These are phyloP conservation scores for Drosophila hydei DNA, from an alignment of 1,140 invertebrate species.

Conservation along the genomic window DNA sequence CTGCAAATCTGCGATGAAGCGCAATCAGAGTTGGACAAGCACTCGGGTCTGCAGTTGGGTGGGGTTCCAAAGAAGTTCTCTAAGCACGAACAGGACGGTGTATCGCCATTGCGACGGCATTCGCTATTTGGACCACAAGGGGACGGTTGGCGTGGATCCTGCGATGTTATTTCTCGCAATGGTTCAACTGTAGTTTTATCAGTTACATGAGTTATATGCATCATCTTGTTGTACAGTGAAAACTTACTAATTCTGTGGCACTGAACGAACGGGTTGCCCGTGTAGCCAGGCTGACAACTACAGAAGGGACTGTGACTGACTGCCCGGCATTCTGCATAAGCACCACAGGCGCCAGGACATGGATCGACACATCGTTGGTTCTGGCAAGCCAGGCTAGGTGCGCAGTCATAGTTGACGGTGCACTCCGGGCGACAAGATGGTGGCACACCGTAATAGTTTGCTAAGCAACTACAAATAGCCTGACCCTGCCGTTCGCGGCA, in stretches of 20 bases:
- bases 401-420: conserved; percentile 87
- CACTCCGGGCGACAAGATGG: conserved; percentile 88
- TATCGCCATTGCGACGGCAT: conserved; percentile 86
- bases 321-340: conserved; percentile 86
- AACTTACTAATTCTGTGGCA: conserved; percentile 87
- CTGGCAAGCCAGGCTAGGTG: conserved; percentile 87
- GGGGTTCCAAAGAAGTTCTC: conserved; percentile 87
- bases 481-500: conserved; percentile 86
- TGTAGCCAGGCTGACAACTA: conserved; percentile 85
- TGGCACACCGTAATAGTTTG: conserved; percentile 87
- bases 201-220: not conserved
- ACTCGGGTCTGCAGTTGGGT: conserved; percentile 89
- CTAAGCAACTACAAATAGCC: conserved; percentile 87
- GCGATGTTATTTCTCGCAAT: conserved; percentile 57
- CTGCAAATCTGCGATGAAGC: conserved; percentile 86
- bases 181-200: conserved; percentile 65
- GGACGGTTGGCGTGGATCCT: conserved; percentile 89
- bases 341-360: conserved; percentile 88
- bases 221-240: not conserved
- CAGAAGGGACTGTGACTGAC: conserved; percentile 89
- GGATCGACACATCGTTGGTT: conserved; percentile 89
- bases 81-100: conserved; percentile 87
- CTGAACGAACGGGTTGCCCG: conserved; percentile 87
- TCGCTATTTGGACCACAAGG: conserved; percentile 91
- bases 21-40: conserved; percentile 88